phyloP scores from a whole-genome alignment of 2,888 invertebrate species.

The Laspeyria flexula region DNA sequence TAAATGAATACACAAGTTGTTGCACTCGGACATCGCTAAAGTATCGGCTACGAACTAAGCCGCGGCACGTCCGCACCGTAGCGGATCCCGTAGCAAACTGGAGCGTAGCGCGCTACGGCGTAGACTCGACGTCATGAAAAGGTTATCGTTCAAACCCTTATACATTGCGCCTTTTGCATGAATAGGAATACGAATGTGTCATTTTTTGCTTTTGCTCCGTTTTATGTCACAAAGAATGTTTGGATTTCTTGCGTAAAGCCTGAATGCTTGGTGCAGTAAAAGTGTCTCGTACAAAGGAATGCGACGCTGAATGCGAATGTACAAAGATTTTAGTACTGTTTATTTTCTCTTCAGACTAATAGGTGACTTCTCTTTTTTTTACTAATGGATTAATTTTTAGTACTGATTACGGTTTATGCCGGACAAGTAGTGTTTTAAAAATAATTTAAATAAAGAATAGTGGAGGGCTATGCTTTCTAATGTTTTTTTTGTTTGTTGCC shows the following conservation, averaged over 20 bases:
- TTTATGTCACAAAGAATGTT: constrained; percentile 72
- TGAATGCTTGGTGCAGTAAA: constrained; percentile 48
- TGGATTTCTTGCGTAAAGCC: constrained; percentile 59
- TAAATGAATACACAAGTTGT: constrained; percentile 29
- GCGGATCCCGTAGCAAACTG: constrained; percentile 71
- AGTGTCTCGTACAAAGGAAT: constrained; percentile 37
- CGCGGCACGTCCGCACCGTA: constrained; percentile 56
- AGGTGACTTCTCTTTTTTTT: neutral
- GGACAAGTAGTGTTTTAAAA: too few relatives aligned
- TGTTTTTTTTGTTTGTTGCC: too few relatives aligned
- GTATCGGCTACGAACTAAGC: constrained; percentile 15
- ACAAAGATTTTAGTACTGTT: constrained; percentile 16
- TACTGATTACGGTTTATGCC: too few relatives aligned
- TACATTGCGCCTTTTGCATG: constrained; percentile 78
- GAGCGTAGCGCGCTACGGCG: constrained; percentile 61
- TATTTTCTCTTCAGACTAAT: neutral
- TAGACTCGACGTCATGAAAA: constrained; percentile 69
- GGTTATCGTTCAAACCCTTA: constrained; percentile 77
- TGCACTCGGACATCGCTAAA: constrained; percentile 24
- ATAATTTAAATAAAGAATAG: too few relatives aligned
- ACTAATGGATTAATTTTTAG: neutral
- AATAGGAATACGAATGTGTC: constrained; percentile 77
- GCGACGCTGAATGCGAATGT: constrained; percentile 16
- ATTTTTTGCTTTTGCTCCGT: constrained; percentile 71
- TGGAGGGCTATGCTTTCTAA: too few relatives aligned